Percentiles rank a stretch among this genome's conserved stretches.
Evolutionary conservation across 2,797 vertebrate genomes (phyloP).

Genomic region (Clarias pachynema): DNA sequence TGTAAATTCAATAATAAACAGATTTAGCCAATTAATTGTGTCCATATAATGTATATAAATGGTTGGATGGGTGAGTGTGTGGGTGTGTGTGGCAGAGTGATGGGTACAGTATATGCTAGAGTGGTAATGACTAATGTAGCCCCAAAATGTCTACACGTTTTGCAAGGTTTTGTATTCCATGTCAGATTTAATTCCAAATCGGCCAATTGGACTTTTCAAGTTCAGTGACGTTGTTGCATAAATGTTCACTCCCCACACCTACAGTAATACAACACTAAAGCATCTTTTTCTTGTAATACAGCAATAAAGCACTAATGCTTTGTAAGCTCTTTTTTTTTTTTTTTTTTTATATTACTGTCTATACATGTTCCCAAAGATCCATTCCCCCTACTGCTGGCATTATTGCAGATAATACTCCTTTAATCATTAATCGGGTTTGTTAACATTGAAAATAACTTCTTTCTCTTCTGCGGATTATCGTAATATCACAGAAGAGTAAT

Average conservation of each 20-base stretch:
- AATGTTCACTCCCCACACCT: neutral
- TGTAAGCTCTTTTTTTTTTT: neutral
- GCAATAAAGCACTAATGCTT: too few relatives aligned
- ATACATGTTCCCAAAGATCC: neutral
- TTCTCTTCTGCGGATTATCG: constrained; percentile 35
- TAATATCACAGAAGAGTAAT: constrained; percentile 38
- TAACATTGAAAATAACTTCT: constrained; percentile 20
- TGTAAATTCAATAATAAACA: too few relatives aligned
- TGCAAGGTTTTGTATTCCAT: neutral
- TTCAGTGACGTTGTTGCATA: neutral
- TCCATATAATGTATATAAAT: too few relatives aligned
- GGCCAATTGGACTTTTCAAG: too few relatives aligned
- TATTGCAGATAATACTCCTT: neutral
- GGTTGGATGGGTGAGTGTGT: too few relatives aligned
- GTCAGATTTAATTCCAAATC: neutral
- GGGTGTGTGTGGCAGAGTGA: too few relatives aligned
- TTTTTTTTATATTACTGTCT: neutral
- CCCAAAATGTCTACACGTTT: neutral
- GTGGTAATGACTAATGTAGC: neutral
- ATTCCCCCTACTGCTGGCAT: neutral
- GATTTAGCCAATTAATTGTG: too few relatives aligned
- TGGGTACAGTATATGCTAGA: neutral
- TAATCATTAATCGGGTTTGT: constrained; percentile 23
- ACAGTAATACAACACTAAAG: neutral
- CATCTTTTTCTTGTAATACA: neutral